Conservation (phyloP, 2,113 vertebrate genomes). For the Grammomys dolichurus region DNA sequence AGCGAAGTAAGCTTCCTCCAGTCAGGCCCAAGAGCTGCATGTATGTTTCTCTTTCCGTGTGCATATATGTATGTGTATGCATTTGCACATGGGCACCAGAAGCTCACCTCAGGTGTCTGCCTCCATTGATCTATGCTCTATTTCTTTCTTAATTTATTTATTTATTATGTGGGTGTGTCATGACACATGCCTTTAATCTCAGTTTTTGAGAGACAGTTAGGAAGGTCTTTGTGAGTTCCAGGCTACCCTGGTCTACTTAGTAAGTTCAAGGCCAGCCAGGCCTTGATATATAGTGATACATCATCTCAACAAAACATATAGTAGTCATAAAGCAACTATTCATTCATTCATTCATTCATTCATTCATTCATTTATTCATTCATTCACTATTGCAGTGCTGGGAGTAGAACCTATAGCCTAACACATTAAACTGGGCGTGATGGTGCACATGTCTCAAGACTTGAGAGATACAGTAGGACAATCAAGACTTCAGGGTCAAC, state of each 20-base stretch:
- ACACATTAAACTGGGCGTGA: neutral
- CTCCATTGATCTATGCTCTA: neutral
- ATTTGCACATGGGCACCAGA: neutral
- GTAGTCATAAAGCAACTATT: neutral
- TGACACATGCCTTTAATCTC: neutral
- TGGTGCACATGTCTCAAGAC: neutral
- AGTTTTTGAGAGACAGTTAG: neutral
- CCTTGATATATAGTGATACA: neutral
- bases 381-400: neutral
- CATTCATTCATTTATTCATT: neutral
- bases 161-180: neutral
- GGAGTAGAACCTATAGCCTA: neutral
- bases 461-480: neutral
- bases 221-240: neutral
- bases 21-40: neutral
- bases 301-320: neutral
- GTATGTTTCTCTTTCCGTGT: neutral
- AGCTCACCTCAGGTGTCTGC: neutral
- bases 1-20: neutral
- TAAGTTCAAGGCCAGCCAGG: neutral
- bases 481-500: neutral
- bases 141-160: neutral
- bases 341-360: neutral
- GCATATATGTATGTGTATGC: neutral
- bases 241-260: neutral